phyloP scores from a whole-genome alignment of 2,888 invertebrate genomes.

The Rhagonycha fulva region DNA sequence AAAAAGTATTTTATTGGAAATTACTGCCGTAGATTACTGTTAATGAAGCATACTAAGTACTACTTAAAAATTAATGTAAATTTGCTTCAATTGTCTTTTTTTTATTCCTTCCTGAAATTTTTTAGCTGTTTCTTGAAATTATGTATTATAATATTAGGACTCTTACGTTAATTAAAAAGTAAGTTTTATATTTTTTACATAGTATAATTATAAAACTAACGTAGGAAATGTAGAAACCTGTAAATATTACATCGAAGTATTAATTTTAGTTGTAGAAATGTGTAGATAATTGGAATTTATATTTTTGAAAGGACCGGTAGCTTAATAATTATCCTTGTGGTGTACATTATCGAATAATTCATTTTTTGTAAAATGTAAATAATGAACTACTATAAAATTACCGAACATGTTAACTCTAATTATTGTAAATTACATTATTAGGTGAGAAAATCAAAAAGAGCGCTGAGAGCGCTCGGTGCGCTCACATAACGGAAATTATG shows the following conservation, averaged over 20 bases:
- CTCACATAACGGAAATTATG: background rate
- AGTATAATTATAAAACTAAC: background rate
- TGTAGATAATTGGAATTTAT: background rate
- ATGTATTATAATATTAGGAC: background rate
- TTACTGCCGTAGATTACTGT: background rate
- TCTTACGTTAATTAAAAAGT: background rate
- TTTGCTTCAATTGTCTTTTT: background rate
- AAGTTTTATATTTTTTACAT: background rate
- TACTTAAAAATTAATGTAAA: background rate
- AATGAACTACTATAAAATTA: background rate
- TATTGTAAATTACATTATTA: background rate
- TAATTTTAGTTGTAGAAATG: background rate
- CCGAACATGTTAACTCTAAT: background rate
- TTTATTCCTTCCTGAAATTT: background rate
- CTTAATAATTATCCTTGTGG: background rate
- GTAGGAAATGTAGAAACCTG: background rate
- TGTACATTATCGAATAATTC: background rate
- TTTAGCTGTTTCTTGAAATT: background rate
- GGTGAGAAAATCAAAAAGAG: background rate
- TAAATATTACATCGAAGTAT: background rate
- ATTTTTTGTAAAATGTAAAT: background rate
- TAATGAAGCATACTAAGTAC: background rate
- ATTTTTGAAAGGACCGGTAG: background rate
- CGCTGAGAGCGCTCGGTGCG: background rate
- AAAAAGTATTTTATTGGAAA: background rate